These are phyloP conservation scores for Zaprionus davidi DNA, from an alignment of 1,140 invertebrate genomes.

Conservation along the genomic window DNA sequence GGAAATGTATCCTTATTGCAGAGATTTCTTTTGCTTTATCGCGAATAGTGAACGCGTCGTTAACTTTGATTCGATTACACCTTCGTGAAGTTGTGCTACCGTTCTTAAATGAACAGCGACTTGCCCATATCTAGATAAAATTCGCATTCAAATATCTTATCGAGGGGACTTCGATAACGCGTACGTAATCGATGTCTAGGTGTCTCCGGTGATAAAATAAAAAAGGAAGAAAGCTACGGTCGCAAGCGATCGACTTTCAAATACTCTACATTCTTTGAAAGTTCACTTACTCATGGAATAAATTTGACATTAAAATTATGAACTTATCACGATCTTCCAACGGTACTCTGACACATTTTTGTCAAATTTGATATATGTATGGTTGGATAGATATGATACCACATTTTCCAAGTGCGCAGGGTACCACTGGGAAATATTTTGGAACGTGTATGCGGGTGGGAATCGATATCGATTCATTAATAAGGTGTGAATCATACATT, in stretches of 20 bases:
- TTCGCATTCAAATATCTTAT: conserved; percentile 41
- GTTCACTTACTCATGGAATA: no score
- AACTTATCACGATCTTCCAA: no score
- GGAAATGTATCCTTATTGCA: conserved; percentile 5
- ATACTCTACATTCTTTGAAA: not conserved
- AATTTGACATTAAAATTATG: no score
- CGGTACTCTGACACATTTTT: no score
- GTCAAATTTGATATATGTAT: no score
- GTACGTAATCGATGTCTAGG: conserved; percentile 2
- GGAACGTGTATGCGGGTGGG: conserved; percentile 5
- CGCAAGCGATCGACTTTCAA: not conserved
- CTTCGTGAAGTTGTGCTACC: conserved; percentile 31
- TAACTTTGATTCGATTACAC: conserved; percentile 69
- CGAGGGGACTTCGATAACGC: conserved; percentile 31
- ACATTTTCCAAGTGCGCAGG: not conserved
- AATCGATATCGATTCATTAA: conserved; percentile 35
- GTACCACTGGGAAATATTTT: conserved; percentile 13
- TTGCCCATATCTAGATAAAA: conserved; percentile 35
- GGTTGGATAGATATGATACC: no score
- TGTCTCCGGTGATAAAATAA: not conserved
- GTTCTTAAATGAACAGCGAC: conserved; percentile 61
- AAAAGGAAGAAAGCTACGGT: not conserved
- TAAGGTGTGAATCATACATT: conserved; percentile 32
- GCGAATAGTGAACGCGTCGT: conserved; percentile 65
- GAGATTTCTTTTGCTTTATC: conserved; percentile 50